These are phyloP conservation scores for Oryzias javanicus DNA, from an alignment of 2,113 vertebrate species.

Conservation along the genomic window DNA sequence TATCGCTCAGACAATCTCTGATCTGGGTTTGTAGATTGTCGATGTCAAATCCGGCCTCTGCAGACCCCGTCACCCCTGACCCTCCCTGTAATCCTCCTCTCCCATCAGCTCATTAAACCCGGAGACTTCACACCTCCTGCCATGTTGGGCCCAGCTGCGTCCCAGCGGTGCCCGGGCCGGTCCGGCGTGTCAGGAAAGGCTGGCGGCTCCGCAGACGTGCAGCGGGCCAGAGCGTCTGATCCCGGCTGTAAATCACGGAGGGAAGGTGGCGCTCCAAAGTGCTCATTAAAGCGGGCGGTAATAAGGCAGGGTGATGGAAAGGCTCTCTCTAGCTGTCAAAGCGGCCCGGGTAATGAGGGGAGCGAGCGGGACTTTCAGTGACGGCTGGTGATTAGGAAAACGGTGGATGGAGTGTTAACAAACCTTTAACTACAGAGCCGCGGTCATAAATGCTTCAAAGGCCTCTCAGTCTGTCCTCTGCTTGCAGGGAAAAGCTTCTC, in stretches of 20 bases:
- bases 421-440: slow-evolving; percentile 56
- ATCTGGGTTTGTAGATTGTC: slow-evolving; percentile 47
- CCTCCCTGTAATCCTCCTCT: slow-evolving; percentile 63
- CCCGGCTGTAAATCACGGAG: slow-evolving; percentile 73
- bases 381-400: slow-evolving; percentile 54
- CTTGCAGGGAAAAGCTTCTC: background rate
- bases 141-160: slow-evolving; percentile 76
- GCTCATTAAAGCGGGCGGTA: slow-evolving; percentile 72
- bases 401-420: slow-evolving; percentile 64
- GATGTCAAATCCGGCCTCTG: slow-evolving; percentile 63
- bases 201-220: slow-evolving; percentile 52
- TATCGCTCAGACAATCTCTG: slow-evolving; percentile 58
- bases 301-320: slow-evolving; percentile 67
- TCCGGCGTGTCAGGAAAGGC: slow-evolving; percentile 64
- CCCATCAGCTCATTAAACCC: slow-evolving; percentile 71
- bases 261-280: slow-evolving; percentile 66
- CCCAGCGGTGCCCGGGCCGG: slow-evolving; percentile 37
- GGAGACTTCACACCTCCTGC: slow-evolving; percentile 74
- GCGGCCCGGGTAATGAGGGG: slow-evolving; percentile 59
- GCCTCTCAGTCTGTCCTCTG: slow-evolving; percentile 22
- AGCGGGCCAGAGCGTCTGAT: slow-evolving; percentile 68
- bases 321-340: slow-evolving; percentile 57
- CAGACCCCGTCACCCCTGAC: slow-evolving; percentile 64
- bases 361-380: slow-evolving; percentile 48
- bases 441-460: slow-evolving; percentile 35